Conservation (phyloP, 2,797 vertebrate species). For the Distichodus sexfasciatus region DNA sequence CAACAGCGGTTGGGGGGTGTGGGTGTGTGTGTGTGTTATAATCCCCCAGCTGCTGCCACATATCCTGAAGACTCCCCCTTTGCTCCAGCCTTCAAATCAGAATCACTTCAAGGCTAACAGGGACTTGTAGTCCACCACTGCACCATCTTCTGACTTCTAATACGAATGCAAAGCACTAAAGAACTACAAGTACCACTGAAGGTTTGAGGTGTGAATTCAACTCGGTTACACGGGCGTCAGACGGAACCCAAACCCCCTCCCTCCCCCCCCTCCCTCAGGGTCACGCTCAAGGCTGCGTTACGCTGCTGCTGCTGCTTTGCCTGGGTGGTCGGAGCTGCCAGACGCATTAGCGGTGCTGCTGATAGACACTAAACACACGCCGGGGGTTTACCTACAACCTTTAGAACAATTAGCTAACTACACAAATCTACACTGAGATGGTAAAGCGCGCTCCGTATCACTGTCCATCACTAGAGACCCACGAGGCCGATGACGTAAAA, state of each 20-base stretch:
- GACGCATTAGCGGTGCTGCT: slow-evolving; percentile 53
- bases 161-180: not conserved
- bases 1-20: not conserved
- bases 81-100: slow-evolving; percentile 47
- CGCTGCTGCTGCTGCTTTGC: slow-evolving; percentile 57
- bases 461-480: no score
- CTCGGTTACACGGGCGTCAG: not conserved
- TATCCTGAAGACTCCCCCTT: slow-evolving; percentile 11
- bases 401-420: no score
- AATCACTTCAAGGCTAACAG: slow-evolving; percentile 18
- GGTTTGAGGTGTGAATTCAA: not conserved
- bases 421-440: no score
- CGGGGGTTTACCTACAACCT: no score
- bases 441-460: no score
- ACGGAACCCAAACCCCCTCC: not conserved
- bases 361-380: slow-evolving; percentile 51
- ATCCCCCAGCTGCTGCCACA: slow-evolving; percentile 37
- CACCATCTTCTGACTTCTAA: not conserved
- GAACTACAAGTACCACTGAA: not conserved
- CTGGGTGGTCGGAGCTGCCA: slow-evolving; percentile 70
- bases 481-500: no score
- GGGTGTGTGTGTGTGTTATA: slow-evolving; percentile 12
- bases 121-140: slow-evolving; percentile 41
- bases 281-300: slow-evolving; percentile 63
- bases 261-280: slow-evolving; percentile 29